Conservation (phyloP, 2,113 vertebrate species). For the Hippocampus guttulatus region DNA sequence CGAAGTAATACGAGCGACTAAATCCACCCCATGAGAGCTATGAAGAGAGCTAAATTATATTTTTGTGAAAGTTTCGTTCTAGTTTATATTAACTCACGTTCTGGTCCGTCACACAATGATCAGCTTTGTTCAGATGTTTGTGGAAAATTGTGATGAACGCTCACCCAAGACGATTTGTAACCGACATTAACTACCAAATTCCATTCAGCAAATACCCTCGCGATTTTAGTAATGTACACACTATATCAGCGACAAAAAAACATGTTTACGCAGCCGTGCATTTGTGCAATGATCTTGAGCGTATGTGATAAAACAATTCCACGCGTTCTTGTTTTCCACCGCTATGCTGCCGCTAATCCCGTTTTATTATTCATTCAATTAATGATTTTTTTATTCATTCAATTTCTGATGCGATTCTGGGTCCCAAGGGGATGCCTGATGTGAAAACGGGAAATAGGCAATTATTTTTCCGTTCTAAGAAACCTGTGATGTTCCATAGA, state of each 20-base stretch:
- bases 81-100: no score
- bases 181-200: not conserved
- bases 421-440: slow-evolving; percentile 62
- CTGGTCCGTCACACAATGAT: slow-evolving; percentile 28
- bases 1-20: not conserved
- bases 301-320: not conserved
- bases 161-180: not conserved
- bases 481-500: slow-evolving; percentile 75
- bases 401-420: slow-evolving; percentile 30
- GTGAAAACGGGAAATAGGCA: slow-evolving; percentile 65
- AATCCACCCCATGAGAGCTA: not conserved
- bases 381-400: slow-evolving; percentile 55
- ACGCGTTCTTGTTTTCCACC: not conserved
- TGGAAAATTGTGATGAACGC: slow-evolving; percentile 21
- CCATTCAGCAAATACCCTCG: not conserved
- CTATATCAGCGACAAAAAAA: not conserved
- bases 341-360: slow-evolving; percentile 19
- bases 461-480: slow-evolving; percentile 84
- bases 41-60: not conserved
- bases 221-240: not conserved
- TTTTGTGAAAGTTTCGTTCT: not conserved
- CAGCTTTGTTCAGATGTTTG: slow-evolving; percentile 39
- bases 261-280: not conserved
- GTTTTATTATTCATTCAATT: slow-evolving; percentile 37
- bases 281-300: not conserved